These are phyloP conservation scores for Spicauda simplicius DNA, from an alignment of 2,888 invertebrate genomes.

Conservation along the genomic window DNA sequence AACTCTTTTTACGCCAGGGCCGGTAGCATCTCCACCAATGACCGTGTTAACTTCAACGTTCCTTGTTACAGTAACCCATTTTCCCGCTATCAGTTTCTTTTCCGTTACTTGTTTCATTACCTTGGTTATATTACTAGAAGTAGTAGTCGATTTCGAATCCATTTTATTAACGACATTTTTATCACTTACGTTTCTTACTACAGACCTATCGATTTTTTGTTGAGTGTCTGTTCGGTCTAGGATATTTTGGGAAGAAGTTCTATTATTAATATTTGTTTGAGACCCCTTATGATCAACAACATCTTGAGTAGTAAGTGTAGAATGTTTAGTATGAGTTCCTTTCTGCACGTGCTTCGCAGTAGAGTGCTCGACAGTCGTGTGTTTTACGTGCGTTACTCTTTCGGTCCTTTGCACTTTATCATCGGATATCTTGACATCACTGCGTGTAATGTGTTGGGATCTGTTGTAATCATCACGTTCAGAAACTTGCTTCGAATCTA, in stretches of 20 bases:
- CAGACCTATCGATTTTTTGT: slow-evolving; percentile 54
- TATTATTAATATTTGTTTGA: slow-evolving; percentile 77
- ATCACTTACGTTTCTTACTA: slow-evolving; percentile 55
- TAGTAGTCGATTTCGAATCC: slow-evolving; percentile 62
- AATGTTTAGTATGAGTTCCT: slow-evolving; percentile 54
- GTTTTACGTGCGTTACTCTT: slow-evolving; percentile 48
- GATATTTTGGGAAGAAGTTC: slow-evolving; percentile 63
- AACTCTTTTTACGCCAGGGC: slow-evolving; percentile 40
- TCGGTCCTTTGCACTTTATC: slow-evolving; percentile 53
- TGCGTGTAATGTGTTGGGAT: slow-evolving; percentile 32
- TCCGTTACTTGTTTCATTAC: slow-evolving; percentile 83
- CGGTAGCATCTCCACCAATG: slow-evolving; percentile 50
- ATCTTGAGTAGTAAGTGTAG: slow-evolving; percentile 51
- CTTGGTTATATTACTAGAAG: slow-evolving; percentile 78
- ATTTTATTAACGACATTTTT: slow-evolving; percentile 58
- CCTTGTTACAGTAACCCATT: slow-evolving; percentile 81
- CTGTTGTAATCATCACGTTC: slow-evolving; percentile 19
- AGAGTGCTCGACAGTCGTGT: slow-evolving; percentile 38
- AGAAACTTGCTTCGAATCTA: slow-evolving; percentile 70
- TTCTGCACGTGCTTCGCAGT: slow-evolving; percentile 52
- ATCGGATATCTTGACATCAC: slow-evolving; percentile 48
- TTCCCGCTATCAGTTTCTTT: slow-evolving; percentile 81
- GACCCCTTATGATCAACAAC: slow-evolving; percentile 48
- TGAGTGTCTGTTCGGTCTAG: slow-evolving; percentile 49
- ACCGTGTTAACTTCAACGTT: slow-evolving; percentile 88